Evolutionary conservation across 2,888 invertebrate species (phyloP), one percentile per base, ranked within the genome.

Genomic region (Tetheella fluctuosa): DNA sequence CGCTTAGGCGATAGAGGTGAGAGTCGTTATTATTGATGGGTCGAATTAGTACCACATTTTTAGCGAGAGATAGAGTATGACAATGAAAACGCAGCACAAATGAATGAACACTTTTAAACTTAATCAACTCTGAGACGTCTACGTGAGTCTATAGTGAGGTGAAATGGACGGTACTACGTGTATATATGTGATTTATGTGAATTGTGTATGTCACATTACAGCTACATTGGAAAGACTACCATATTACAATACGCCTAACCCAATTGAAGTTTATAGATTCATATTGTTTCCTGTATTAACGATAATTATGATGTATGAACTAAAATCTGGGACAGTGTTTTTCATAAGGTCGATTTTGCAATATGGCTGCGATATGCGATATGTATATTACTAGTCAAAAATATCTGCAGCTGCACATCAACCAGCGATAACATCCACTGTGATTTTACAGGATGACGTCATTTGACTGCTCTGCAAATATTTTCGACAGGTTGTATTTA

Each of bases 71-170:
- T 48, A 68, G 69, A 66, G 71, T 69, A 71, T 71, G 69, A 69
- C 68, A 58, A 71, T 71, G 71, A 70, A 74, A 74, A 73, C 70
- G 69, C 63, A 67, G 72, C 70, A 68, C 61, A 59, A 60, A 52
- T 48, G 20, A 48, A 48, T 48, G 48, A 48, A 48, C 20, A n/a
- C 8, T 48, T 17, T 17, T n/a, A 48, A 2, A 42, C 42, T n/a
- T 20, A 10, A 48, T 48, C 48, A 48, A 20, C 20, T 48, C 48
- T n/a, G n/a, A 3, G 39, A 10, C 7, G 42, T 7, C 48, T 48
- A 48, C 48, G 48, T 48, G 48, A 48, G 20, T 10, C 20, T 48
- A 20, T 39, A 39, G 34, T 48, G 48, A 20, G 48, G 48, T 48
- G 48, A 48, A 20, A 48, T 48, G 48, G 48, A 48, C 48, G 48